phyloP scores from a whole-genome alignment of 1,140 invertebrate genomes.

The Saccostrea echinata region DNA sequence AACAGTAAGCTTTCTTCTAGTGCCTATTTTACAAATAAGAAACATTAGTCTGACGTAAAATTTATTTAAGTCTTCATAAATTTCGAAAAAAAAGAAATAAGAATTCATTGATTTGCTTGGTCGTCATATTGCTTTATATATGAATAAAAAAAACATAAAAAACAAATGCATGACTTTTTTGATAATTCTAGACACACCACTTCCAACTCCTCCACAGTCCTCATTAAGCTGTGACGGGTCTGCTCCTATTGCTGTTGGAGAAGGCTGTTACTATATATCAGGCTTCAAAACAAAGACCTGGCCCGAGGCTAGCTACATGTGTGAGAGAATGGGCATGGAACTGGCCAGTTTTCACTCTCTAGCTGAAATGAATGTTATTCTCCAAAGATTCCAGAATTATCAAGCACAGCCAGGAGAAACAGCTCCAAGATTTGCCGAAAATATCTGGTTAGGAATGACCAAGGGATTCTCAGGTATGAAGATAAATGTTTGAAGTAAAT shows the following conservation, averaged over 20 bases:
- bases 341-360: constrained; percentile 50
- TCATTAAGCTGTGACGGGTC: neutral
- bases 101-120: too few species aligned
- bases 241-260: neutral
- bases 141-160: too few species aligned
- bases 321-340: constrained; percentile 51
- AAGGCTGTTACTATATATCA: constrained; percentile 45
- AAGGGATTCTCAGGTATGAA: constrained; percentile 49
- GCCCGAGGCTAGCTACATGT: constrained; percentile 47
- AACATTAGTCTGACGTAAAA: neutral
- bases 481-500: too few species aligned
- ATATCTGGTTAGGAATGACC: constrained; percentile 54
- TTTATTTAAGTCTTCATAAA: neutral
- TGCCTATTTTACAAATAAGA: too few species aligned
- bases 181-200: constrained; percentile 30
- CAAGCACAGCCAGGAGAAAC: constrained; percentile 23
- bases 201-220: constrained; percentile 15
- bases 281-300: constrained; percentile 35
- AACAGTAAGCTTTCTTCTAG: constrained; percentile 49
- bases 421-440: constrained; percentile 36
- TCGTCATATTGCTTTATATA: too few species aligned
- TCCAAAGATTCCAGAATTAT: neutral
- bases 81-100: too few species aligned
- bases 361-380: constrained; percentile 13
- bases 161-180: neutral